Percentiles rank a stretch among this genome's conserved stretches.
Evolutionary conservation across 37 sponge, comb jelly and placozoan genomes (phyloP).

Genomic region (Geodia barretti): DNA sequence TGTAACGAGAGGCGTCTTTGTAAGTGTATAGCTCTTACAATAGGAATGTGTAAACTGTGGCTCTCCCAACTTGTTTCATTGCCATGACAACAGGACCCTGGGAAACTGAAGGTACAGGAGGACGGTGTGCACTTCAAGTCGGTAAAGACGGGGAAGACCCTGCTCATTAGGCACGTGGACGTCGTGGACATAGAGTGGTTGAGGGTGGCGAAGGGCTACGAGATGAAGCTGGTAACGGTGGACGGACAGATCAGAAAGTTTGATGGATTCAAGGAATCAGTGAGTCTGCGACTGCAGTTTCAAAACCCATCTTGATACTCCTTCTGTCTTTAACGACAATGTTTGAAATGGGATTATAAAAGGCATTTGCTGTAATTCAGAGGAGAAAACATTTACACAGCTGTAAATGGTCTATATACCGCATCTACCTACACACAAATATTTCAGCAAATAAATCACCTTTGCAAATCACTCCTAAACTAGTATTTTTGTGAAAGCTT

Average conservation of each 20-base stretch:
- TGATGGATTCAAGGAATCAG: slow-evolving; percentile 93
- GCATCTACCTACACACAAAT: too few species aligned
- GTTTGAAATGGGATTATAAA: too few species aligned
- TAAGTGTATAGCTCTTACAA: slow-evolving; percentile 15
- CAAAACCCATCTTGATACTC: not conserved
- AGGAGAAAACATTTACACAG: too few species aligned
- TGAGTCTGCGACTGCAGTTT: slow-evolving; percentile 36
- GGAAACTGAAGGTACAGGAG: slow-evolving; percentile 77
- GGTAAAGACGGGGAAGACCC: slow-evolving; percentile 58
- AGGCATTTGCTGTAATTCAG: too few species aligned
- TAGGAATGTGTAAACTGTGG: not conserved
- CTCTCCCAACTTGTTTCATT: not conserved
- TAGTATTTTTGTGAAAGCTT: too few species aligned
- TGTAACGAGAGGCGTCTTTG: slow-evolving; percentile 69
- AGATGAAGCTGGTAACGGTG: slow-evolving; percentile 66
- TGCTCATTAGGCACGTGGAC: slow-evolving; percentile 65
- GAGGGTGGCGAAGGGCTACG: slow-evolving; percentile 79
- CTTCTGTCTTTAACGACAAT: not conserved
- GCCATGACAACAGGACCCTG: slow-evolving; percentile 62
- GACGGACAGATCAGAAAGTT: slow-evolving; percentile 70
- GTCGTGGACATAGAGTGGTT: slow-evolving; percentile 79
- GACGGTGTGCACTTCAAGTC: slow-evolving; percentile 91
- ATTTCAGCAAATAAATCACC: too few species aligned
- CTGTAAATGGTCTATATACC: too few species aligned
- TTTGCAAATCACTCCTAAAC: too few species aligned